phyloP scores from a whole-genome alignment of 2,113 vertebrate genomes.

The Gopherus flavomarginatus region DNA sequence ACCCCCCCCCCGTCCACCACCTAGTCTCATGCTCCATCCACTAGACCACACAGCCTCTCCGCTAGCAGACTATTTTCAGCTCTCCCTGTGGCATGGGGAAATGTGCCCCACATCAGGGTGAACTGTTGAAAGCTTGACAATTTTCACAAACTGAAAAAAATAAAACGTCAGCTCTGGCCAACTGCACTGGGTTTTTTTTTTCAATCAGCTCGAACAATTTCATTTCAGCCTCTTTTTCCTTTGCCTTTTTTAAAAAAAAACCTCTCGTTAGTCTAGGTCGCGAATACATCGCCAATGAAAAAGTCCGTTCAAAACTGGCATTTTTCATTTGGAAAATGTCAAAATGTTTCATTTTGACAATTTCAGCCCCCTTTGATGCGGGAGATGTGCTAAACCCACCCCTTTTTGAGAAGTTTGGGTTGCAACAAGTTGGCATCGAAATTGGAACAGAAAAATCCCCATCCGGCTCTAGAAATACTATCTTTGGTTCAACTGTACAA shows the following conservation, averaged over 20 bases:
- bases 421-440: neutral
- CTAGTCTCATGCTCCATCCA: neutral
- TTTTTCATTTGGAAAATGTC: neutral
- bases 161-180: too few species aligned
- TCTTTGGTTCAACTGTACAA: neutral
- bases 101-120: neutral
- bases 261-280: too few species aligned
- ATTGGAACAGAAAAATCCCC: neutral
- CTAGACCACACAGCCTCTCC: neutral
- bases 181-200: too few species aligned
- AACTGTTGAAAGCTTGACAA: neutral
- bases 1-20: neutral
- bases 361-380: too few species aligned
- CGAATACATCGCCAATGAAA: neutral
- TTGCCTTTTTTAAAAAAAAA: neutral
- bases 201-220: neutral
- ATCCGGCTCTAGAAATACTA: neutral
- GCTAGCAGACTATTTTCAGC: neutral
- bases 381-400: neutral
- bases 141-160: neutral
- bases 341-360: neutral
- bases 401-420: neutral
- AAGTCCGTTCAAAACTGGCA: neutral
- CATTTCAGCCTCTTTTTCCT: neutral
- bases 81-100: neutral